Conservation (phyloP, 2,888 invertebrate genomes). For the Girardia tigrina region DNA sequence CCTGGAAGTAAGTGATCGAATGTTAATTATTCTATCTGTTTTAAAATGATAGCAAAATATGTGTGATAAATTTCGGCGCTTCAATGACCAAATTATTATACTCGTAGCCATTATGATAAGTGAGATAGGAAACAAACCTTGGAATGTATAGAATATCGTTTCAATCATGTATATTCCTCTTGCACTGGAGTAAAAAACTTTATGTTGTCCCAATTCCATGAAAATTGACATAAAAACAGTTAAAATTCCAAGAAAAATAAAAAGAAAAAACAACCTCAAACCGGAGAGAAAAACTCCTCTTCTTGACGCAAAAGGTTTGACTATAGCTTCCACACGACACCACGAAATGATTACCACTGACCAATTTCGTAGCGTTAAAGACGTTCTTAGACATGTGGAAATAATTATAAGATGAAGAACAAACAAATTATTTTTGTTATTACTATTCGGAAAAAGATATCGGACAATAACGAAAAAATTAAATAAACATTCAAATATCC, state of each 20-base stretch:
- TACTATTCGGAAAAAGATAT: background rate
- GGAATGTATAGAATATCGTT: slow-evolving; percentile 32
- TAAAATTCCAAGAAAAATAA: background rate
- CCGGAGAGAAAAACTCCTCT: background rate
- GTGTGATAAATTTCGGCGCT: background rate
- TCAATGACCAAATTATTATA: slow-evolving; percentile 6
- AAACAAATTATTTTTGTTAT: background rate
- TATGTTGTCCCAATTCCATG: background rate
- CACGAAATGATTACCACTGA: slow-evolving; percentile 31
- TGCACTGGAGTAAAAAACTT: background rate
- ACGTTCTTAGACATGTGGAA: background rate
- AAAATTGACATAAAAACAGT: background rate
- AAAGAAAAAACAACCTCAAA: background rate
- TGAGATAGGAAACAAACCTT: slow-evolving; percentile 30
- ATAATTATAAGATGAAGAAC: background rate
- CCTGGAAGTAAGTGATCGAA: background rate
- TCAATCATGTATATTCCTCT: slow-evolving; percentile 25
- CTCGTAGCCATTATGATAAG: slow-evolving; percentile 25
- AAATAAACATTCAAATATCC: background rate
- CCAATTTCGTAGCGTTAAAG: slow-evolving; percentile 33
- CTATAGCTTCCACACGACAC: slow-evolving; percentile 34
- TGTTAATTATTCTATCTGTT: slow-evolving; percentile 1
- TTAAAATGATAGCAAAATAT: background rate
- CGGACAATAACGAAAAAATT: background rate
- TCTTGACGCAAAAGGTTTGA: slow-evolving; percentile 27